These are phyloP conservation scores for Hemicordylus capensis DNA, from an alignment of 2,113 vertebrate species.

Conservation along the genomic window DNA sequence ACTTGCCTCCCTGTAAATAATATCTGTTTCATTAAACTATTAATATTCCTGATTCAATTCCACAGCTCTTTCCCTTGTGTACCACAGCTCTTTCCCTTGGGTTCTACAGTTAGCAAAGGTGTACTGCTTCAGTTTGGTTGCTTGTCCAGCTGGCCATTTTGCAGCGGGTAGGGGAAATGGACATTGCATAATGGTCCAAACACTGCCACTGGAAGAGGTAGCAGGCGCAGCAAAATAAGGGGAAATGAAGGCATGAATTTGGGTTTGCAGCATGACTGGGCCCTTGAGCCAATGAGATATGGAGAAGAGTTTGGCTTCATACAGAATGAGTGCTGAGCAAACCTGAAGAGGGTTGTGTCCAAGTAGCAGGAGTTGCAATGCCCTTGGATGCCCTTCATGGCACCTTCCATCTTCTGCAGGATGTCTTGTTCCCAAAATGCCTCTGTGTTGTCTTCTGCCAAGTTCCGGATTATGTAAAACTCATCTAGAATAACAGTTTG, in stretches of 20 bases:
- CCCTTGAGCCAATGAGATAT: neutral
- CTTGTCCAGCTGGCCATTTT: neutral
- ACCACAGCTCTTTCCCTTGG: too few relatives aligned
- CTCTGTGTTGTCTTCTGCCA: slow-evolving; percentile 50
- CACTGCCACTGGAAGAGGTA: neutral
- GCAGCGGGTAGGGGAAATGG: neutral
- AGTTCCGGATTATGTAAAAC: slow-evolving; percentile 1
- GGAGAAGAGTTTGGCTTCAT: too few relatives aligned
- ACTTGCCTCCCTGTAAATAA: too few relatives aligned
- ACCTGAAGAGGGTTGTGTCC: slow-evolving; percentile 84
- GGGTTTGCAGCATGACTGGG: neutral
- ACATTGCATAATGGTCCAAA: neutral
- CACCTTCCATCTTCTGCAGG: slow-evolving; percentile 71
- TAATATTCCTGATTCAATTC: too few relatives aligned
- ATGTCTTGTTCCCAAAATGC: slow-evolving; percentile 74
- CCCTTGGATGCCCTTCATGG: slow-evolving; percentile 84
- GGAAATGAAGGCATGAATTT: neutral
- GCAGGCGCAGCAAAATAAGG: neutral
- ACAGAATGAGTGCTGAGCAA: neutral
- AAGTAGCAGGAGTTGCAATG: slow-evolving; percentile 85
- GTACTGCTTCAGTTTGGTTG: neutral
- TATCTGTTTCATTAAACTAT: too few relatives aligned
- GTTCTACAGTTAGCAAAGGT: neutral
- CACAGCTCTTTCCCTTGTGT: too few relatives aligned
- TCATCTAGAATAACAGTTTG: slow-evolving; percentile 8